phyloP scores from a whole-genome alignment of 2,113 vertebrate genomes.

The Pseudopodoces humilis region DNA sequence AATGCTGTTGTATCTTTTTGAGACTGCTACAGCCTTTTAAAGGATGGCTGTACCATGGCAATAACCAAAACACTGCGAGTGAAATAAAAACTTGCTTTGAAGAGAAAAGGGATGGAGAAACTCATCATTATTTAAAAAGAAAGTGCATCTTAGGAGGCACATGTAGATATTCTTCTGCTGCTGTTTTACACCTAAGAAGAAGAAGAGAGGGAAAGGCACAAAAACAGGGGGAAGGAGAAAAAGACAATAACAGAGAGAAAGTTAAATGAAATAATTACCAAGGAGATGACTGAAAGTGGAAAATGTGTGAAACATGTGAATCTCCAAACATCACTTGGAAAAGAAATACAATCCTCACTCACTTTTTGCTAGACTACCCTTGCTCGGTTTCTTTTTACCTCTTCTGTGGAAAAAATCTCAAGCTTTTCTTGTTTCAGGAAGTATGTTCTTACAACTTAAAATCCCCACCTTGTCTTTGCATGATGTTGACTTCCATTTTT shows the following conservation, averaged over 20 bases:
- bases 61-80: neutral
- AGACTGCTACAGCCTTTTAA: neutral
- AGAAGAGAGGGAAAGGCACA: slow-evolving; percentile 41
- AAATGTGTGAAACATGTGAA: neutral
- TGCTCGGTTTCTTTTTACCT: neutral
- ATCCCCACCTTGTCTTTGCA: neutral
- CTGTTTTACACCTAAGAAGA: slow-evolving; percentile 53
- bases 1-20: neutral
- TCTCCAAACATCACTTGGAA: neutral
- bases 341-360: neutral
- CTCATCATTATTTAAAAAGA: neutral
- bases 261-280: slow-evolving; percentile 31
- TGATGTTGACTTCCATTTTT: neutral
- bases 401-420: neutral
- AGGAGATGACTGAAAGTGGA: neutral
- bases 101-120: neutral
- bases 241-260: slow-evolving; percentile 54
- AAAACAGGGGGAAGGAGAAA: neutral
- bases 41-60: neutral
- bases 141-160: slow-evolving; percentile 25
- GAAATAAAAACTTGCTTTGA: neutral
- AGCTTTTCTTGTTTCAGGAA: neutral
- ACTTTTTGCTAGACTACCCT: neutral
- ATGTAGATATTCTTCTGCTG: slow-evolving; percentile 29
- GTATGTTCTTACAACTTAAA: neutral